Base-by-base conservation (phyloP, 2,888 invertebrate genomes). In the Stenodera caucasica region DNA sequence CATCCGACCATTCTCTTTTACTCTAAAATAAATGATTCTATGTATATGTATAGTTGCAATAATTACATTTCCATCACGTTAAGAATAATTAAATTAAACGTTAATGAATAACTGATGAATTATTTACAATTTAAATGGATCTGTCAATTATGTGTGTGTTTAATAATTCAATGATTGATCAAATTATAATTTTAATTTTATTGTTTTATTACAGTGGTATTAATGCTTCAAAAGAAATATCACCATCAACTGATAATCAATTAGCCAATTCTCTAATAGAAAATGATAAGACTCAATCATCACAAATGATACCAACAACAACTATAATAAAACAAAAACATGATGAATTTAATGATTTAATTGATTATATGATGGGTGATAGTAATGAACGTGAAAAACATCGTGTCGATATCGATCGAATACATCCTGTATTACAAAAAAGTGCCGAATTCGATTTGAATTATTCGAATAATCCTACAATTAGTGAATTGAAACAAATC, bases 401-500 rank as follows among this genome's bases (percentile, higher is more conserved):
- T 57, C 76, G 80, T 58, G 77, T 77, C 8, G 82, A 81, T 5
- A 84, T 85, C 2, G 85, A 85, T 29, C 81, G 85, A 67, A 74
- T 80, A 15, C 83, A 84, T 35, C 78, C 82, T 30, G 82, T 84
- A 12, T 74, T 84, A 40, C 74, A 80, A 60, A 81, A 81, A 62
- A 81, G 79, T 61, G 81, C 82, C 51, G 85, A 86, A 67, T 82
- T 85, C 49, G 85, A 86, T 61, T 78, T 83, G 18, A 67, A 81
- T 61, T 78, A 83, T 56, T 81, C 82, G 1, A 84, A 87, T 63
- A 90, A 90, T 78, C 91, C 91, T 0, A 88, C 87, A 3, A 82
- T 93, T 60, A 89, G 85, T 0, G 87, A 90, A 70, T 80, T 91
- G 78, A 87, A 88, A 73, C 86, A 81, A 58, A 75, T 82, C 35